Base-by-base conservation (phyloP, 2,888 invertebrate species). In the Clusia tigrina region DNA sequence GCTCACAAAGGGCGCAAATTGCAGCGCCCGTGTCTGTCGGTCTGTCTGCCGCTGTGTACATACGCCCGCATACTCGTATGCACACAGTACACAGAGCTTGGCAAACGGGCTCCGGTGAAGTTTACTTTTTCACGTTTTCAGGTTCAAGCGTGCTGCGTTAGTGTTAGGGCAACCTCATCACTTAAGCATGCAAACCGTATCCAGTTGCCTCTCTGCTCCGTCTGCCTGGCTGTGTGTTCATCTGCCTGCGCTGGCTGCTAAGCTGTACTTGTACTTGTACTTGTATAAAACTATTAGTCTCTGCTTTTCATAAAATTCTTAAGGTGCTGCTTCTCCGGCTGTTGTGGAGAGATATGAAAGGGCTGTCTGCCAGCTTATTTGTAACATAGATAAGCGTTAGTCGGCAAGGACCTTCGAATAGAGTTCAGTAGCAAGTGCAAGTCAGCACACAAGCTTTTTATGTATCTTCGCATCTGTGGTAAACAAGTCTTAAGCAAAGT, bases 31-130 rank as follows among this genome's bases (percentile, higher is more conserved):
- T 42, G 42, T 17, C 42, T 15, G 42, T n/a, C n/a, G 3, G 60
- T 20, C 51, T 26, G 25, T 46, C 55, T 24, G 22, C 62, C 46
- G 52, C 37, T 59, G 51, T 60, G 25, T 60, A 54, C 10, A 23
- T 63, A 54, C n/a, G 60, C 52, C 58, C 54, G 60, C 68, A 69
- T 70, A 71, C 71, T 70, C 69, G 23, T 60, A 1, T 15, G n/a
- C 23, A 22, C 52, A 26, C 63, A 38, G n/a, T n/a, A n/a, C n/a
- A n/a, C n/a, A n/a, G n/a, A n/a, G n/a, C n/a, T n/a, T n/a, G n/a
- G n/a, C n/a, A n/a, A n/a, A n/a, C n/a, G n/a, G n/a, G n/a, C 42
- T 9, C 52, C 57, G 22, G 25, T 48, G n/a, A 42, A 42, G n/a
- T 42, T 42, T 42, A 12, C n/a, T 15, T 15, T n/a, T 42, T 42